Conservation (phyloP, 2,888 invertebrate genomes). For the Anticlea derivata region DNA sequence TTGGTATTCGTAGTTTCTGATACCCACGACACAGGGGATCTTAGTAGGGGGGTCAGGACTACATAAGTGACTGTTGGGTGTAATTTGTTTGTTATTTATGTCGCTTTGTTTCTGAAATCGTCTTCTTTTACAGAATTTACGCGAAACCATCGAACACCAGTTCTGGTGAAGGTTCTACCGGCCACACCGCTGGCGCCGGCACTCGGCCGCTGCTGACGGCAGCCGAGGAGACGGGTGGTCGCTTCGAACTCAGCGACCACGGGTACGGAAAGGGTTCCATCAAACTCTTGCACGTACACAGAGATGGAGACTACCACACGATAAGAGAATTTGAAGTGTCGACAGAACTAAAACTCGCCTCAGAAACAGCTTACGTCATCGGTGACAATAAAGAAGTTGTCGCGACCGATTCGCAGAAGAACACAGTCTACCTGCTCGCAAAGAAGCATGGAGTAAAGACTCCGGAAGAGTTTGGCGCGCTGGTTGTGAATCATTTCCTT, state of each 20-base stretch:
- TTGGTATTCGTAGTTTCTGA: too few species aligned
- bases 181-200: conserved; percentile 20
- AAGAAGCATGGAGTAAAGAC: conserved; percentile 90
- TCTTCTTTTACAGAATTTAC: conserved; percentile 66
- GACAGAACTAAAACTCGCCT: conserved; percentile 87
- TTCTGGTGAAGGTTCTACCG: conserved; percentile 47
- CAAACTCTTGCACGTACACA: conserved; percentile 88
- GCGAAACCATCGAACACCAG: conserved; percentile 78
- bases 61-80: too few species aligned
- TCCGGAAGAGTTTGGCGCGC: conserved; percentile 90
- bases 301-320: conserved; percentile 86
- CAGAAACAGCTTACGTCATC: conserved; percentile 87
- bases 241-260: conserved; percentile 85
- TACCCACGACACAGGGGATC: too few species aligned
- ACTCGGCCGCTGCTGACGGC: conserved; percentile 58
- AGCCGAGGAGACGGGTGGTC: conserved; percentile 72
- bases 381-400: conserved; percentile 92
- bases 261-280: conserved; percentile 90
- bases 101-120: not conserved
- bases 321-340: conserved; percentile 89
- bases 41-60: too few species aligned
- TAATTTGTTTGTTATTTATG: not conserved
- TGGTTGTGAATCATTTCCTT: conserved; percentile 90
- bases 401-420: conserved; percentile 93
- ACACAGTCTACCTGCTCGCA: conserved; percentile 90